These are phyloP conservation scores for Drosophila acutilabella DNA, from an alignment of 2,888 invertebrate genomes.

Conservation along the genomic window DNA sequence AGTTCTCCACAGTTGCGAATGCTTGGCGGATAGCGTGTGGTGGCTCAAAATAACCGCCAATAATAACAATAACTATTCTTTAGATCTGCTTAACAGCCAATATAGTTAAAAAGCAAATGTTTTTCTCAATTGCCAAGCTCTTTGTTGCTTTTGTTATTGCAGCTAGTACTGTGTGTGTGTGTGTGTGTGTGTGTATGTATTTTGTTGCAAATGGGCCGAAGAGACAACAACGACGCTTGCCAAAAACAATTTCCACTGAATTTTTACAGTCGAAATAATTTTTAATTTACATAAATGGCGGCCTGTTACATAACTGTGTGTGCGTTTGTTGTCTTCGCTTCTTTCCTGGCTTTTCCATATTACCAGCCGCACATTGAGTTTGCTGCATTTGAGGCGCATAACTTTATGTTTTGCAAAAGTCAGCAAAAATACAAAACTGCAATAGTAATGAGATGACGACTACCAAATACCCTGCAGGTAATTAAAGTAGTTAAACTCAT, in stretches of 20 bases:
- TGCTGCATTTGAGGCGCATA: slow-evolving; percentile 65
- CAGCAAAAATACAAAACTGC: slow-evolving; percentile 26
- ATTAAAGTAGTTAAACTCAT: no score
- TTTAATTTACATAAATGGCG: slow-evolving; percentile 79
- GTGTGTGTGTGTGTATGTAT: slow-evolving; percentile 15
- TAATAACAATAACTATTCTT: slow-evolving; percentile 77
- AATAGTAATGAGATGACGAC: slow-evolving; percentile 2
- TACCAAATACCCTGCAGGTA: slow-evolving; percentile 11
- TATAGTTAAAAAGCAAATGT: slow-evolving; percentile 77
- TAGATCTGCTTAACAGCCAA: slow-evolving; percentile 78
- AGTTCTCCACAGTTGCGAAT: not conserved
- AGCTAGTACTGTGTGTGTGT: not conserved
- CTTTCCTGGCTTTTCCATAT: not conserved
- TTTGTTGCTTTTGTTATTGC: slow-evolving; percentile 35
- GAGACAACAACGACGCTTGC: slow-evolving; percentile 59
- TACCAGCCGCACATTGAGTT: slow-evolving; percentile 29
- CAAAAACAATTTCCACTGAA: slow-evolving; percentile 78
- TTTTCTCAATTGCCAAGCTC: slow-evolving; percentile 69
- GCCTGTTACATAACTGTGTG: slow-evolving; percentile 35
- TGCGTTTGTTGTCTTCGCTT: slow-evolving; percentile 25
- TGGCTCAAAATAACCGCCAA: slow-evolving; percentile 61
- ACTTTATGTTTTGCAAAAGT: slow-evolving; percentile 63
- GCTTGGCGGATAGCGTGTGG: slow-evolving; percentile 41
- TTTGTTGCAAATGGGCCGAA: slow-evolving; percentile 54
- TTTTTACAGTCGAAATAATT: slow-evolving; percentile 77